Percentiles rank a stretch among this genome's conserved stretches.
phyloP scores from a whole-genome alignment of 2,113 vertebrate genomes.

The Urocynchramus pylzowi region DNA sequence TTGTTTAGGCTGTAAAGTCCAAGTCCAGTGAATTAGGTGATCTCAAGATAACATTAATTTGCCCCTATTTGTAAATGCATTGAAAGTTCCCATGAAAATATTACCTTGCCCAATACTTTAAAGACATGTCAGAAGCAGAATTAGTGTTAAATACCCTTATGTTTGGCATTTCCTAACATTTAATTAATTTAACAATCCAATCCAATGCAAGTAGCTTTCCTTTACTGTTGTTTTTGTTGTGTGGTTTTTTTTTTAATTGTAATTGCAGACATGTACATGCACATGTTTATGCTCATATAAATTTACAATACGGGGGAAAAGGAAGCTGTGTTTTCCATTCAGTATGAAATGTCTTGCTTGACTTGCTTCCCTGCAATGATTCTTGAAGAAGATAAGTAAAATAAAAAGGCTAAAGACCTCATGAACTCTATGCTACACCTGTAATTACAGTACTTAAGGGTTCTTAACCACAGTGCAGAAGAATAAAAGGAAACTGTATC shows the following conservation, averaged over 20 bases:
- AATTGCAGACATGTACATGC: background rate
- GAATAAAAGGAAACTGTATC: background rate
- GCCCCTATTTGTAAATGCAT: background rate
- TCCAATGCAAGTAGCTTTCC: background rate
- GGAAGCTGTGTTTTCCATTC: background rate
- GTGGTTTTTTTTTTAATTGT: background rate
- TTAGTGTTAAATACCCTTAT: background rate
- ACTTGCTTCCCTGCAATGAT: background rate
- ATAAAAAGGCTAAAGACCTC: background rate
- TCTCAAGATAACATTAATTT: background rate
- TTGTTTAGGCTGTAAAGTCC: background rate
- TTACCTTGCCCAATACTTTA: background rate
- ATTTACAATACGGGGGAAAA: background rate
- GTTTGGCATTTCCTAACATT: background rate
- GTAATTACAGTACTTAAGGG: background rate
- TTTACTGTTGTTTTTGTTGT: background rate
- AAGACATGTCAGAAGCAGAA: background rate
- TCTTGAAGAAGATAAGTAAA: background rate
- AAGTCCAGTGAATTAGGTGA: background rate
- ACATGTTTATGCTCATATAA: background rate
- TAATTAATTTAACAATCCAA: background rate
- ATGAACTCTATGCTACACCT: background rate
- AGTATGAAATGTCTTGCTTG: background rate
- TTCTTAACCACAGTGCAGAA: background rate
- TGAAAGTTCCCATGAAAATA: background rate